Evolutionary conservation across 2,888 invertebrate genomes (phyloP).

Genomic region (Keiferia lycopersicella): DNA sequence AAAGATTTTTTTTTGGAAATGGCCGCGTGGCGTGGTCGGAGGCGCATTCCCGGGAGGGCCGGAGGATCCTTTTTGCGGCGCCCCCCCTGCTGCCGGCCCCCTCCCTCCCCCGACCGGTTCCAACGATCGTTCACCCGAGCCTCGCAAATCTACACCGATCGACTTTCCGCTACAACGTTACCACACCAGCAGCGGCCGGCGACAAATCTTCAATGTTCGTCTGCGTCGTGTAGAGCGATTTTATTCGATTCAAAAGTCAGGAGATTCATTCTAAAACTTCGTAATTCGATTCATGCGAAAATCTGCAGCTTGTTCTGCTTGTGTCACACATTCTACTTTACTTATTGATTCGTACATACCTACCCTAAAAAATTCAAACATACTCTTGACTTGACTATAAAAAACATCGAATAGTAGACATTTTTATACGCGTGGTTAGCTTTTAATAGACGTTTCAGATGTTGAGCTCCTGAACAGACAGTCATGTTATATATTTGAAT

Average conservation of each 20-base stretch:
- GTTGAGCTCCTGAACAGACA: no score
- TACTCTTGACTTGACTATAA: no score
- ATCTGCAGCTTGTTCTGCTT: no score
- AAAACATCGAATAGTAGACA: no score
- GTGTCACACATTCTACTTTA: no score
- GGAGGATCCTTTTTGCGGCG: slow-evolving; percentile 56
- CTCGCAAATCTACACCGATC: slow-evolving; percentile 58
- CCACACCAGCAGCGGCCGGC: neutral
- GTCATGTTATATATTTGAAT: no score
- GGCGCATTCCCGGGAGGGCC: slow-evolving; percentile 61
- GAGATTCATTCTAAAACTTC: no score
- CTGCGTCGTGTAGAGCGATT: neutral
- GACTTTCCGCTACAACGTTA: slow-evolving; percentile 47
- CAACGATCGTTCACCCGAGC: slow-evolving; percentile 70
- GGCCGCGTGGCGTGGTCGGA: slow-evolving; percentile 39
- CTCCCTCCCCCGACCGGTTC: slow-evolving; percentile 65
- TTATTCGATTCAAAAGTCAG: neutral
- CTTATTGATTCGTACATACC: no score
- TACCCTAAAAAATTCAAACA: no score
- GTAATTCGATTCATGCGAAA: no score
- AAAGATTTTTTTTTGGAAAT: slow-evolving; percentile 8
- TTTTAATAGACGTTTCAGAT: no score
- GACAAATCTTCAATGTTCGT: neutral
- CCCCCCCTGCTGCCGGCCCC: slow-evolving; percentile 35
- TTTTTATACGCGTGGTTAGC: no score